Evolutionary conservation across 2,888 invertebrate species (phyloP).

Genomic region (Apamea monoglypha): DNA sequence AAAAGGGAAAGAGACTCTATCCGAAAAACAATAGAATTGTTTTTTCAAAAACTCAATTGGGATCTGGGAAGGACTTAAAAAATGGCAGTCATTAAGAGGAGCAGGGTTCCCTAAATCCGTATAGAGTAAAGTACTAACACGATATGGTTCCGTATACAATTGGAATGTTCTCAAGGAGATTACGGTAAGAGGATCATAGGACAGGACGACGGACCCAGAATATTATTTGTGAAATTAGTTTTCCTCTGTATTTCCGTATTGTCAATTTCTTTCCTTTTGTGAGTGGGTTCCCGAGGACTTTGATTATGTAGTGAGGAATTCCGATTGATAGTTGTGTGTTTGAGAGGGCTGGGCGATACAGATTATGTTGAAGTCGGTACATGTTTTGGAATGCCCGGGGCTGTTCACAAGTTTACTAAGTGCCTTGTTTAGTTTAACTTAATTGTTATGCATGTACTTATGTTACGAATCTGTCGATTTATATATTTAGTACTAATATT

Average conservation of each 20-base stretch:
- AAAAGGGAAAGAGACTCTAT: conserved; percentile 40
- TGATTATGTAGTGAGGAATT: conserved; percentile 35
- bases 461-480: not conserved
- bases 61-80: conserved; percentile 48
- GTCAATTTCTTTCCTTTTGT: conserved; percentile 56
- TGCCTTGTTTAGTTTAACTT: conserved; percentile 15
- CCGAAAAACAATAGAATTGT: conserved; percentile 43
- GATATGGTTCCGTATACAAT: conserved; percentile 54
- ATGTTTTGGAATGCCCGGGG: conserved; percentile 15
- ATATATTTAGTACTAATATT: not conserved
- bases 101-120: conserved; percentile 54
- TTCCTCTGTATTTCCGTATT: conserved; percentile 50
- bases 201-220: conserved; percentile 45
- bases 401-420: conserved; percentile 24
- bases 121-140: conserved; percentile 56
- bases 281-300: conserved; percentile 33
- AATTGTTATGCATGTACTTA: conserved; percentile 1
- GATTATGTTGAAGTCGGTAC: not conserved
- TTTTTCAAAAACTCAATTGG: conserved; percentile 52
- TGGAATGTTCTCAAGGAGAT: conserved; percentile 70
- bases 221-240: conserved; percentile 69
- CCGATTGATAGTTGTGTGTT: conserved; percentile 20
- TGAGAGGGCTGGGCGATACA: conserved; percentile 2
- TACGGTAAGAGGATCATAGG: conserved; percentile 72
- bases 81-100: conserved; percentile 60